A percentile compares a stretch with the other conserved stretches of the same genome.
These are phyloP conservation scores for Proisotoma minuta DNA, from an alignment of 2,888 invertebrate genomes.

Conservation along the genomic window DNA sequence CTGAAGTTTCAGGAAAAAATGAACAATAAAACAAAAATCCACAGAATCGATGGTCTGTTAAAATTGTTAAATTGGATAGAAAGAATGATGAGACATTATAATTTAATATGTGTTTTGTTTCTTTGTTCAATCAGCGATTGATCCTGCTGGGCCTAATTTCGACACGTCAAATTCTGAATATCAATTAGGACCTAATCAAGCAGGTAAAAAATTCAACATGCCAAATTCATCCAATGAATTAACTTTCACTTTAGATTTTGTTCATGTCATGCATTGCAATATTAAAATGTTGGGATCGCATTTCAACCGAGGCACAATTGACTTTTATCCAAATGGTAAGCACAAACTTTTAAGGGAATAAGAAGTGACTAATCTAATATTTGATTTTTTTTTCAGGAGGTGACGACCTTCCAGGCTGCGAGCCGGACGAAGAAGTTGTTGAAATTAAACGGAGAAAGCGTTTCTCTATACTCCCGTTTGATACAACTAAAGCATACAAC, in stretches of 20 bases:
- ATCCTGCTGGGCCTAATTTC: conserved; percentile 7
- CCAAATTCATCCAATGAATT: too few species aligned
- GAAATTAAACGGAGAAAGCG: neutral
- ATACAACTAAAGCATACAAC: too few species aligned
- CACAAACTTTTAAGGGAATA: conserved; percentile 10
- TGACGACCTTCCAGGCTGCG: conserved; percentile 5
- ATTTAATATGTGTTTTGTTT: neutral
- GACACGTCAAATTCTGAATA: neutral
- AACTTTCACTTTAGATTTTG: too few species aligned
- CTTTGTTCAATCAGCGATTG: neutral
- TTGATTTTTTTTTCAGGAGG: neutral
- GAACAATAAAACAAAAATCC: neutral
- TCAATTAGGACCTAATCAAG: neutral
- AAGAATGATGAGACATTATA: too few species aligned
- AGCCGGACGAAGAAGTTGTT: neutral
- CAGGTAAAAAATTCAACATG: too few species aligned
- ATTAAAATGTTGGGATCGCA: neutral
- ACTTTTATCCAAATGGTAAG: conserved; percentile 11
- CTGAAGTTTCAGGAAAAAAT: neutral
- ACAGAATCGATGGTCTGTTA: neutral
- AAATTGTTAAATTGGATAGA: too few species aligned
- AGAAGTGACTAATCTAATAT: neutral
- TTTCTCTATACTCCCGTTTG: too few species aligned
- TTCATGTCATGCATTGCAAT: neutral
- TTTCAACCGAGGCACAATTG: neutral